phyloP scores from a whole-genome alignment of 2,113 vertebrate species.

The zebrafish (Danio rerio) region GRCz12tu NC_133184.1:52493501-52494000 shows the following conservation, averaged over 20 bases:
- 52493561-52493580: slow-evolving; percentile 73
- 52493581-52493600: slow-evolving; percentile 77
- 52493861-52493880: too few species aligned
- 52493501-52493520: slow-evolving; percentile 73
- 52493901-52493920: too few species aligned
- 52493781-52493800: background rate
- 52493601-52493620: slow-evolving; percentile 68
- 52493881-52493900: too few species aligned
- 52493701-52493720: slow-evolving; percentile 8
- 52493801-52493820: background rate
- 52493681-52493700: slow-evolving; percentile 51
- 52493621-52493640: slow-evolving; percentile 80
- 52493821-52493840: background rate
- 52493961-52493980: too few species aligned
- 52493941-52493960: too few species aligned
- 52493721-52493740: slow-evolving; percentile 45
- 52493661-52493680: slow-evolving; percentile 44
- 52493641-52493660: slow-evolving; percentile 64
- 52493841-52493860: too few species aligned
- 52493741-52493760: slow-evolving; percentile 43
- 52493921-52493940: too few species aligned
- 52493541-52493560: slow-evolving; percentile 77
- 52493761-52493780: background rate
- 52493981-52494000: too few species aligned
- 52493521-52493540: slow-evolving; percentile 74